A percentile compares a stretch with the other conserved stretches of the same genome.
Evolutionary conservation across 2,888 invertebrate genomes (phyloP).

Genomic region (Ephialtes manifestator): DNA sequence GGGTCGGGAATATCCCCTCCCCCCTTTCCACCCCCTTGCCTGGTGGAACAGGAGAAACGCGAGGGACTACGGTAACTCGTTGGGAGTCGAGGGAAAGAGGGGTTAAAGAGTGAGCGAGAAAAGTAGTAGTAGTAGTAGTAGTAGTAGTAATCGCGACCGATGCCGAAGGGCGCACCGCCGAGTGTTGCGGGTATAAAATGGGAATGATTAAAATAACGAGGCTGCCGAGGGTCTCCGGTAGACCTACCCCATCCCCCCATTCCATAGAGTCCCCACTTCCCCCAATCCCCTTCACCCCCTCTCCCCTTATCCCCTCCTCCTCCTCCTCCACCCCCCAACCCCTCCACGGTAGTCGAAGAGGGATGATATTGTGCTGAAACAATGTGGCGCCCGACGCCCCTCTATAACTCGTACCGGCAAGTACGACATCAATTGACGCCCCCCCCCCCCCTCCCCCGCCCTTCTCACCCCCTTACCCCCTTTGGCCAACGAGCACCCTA

Average conservation of each 20-base stretch:
- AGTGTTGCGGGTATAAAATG: slow-evolving; percentile 82
- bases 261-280: too few species aligned
- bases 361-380: slow-evolving; percentile 82
- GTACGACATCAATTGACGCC: slow-evolving; percentile 83
- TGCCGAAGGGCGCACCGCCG: slow-evolving; percentile 71
- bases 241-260: slow-evolving; percentile 58
- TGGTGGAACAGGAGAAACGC: slow-evolving; percentile 38
- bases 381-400: slow-evolving; percentile 82
- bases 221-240: slow-evolving; percentile 79
- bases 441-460: slow-evolving; percentile 62
- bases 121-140: slow-evolving; percentile 51
- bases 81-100: slow-evolving; percentile 16
- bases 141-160: slow-evolving; percentile 71
- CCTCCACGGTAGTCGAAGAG: slow-evolving; percentile 64
- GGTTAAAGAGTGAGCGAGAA: slow-evolving; percentile 51
- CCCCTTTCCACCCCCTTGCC: too few species aligned
- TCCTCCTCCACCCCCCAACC: slow-evolving; percentile 16
- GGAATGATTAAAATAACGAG: slow-evolving; percentile 85
- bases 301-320: too few species aligned
- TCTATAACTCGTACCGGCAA: slow-evolving; percentile 76
- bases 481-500: slow-evolving; percentile 60
- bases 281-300: too few species aligned
- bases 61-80: slow-evolving; percentile 5
- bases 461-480: slow-evolving; percentile 31
- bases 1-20: slow-evolving; percentile 54